phyloP scores from a whole-genome alignment of 92 coral and sea anemone genomes.

The Siderastrea radians region DNA sequence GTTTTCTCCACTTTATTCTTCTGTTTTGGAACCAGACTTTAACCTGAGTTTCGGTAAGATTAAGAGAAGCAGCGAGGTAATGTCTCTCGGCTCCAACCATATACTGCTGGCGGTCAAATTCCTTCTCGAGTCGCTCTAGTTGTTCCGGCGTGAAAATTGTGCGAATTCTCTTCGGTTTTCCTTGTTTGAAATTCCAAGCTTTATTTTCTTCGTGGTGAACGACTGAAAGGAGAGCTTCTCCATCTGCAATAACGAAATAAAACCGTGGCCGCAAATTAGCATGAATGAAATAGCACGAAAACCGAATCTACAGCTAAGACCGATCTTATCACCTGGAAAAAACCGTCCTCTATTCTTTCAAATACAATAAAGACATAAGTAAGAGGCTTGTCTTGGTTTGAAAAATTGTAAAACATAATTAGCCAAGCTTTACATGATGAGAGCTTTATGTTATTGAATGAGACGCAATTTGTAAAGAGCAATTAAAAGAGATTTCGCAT shows the following conservation, averaged over 20 bases:
- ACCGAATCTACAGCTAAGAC: not conserved
- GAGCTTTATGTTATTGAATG: constrained; percentile 43
- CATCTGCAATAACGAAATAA: constrained; percentile 56
- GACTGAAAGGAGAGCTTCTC: constrained; percentile 74
- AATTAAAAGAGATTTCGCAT: constrained; percentile 25
- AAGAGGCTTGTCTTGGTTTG: constrained; percentile 39
- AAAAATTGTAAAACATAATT: constrained; percentile 44
- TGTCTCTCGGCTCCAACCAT: constrained; percentile 98
- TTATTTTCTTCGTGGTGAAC: constrained; percentile 83
- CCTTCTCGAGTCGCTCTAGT: constrained; percentile 94
- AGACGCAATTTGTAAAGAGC: constrained; percentile 35
- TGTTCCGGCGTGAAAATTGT: constrained; percentile 99
- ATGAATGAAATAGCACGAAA: not conserved
- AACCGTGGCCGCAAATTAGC: constrained; percentile 5
- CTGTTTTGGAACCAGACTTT: constrained; percentile 99
- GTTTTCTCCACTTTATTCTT: constrained; percentile 98
- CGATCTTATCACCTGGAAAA: not conserved
- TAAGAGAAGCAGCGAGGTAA: constrained; percentile 95
- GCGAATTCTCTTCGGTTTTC: constrained; percentile 96
- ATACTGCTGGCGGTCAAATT: constrained; percentile 95
- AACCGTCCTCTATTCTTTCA: not conserved
- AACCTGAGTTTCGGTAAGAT: constrained; percentile 97
- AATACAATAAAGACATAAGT: not conserved
- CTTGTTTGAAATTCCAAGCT: constrained; percentile 96
- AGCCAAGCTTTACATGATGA: constrained; percentile 41